phyloP scores from a whole-genome alignment of 2,888 invertebrate genomes.

The Steinernema carpocapsae region DNA sequence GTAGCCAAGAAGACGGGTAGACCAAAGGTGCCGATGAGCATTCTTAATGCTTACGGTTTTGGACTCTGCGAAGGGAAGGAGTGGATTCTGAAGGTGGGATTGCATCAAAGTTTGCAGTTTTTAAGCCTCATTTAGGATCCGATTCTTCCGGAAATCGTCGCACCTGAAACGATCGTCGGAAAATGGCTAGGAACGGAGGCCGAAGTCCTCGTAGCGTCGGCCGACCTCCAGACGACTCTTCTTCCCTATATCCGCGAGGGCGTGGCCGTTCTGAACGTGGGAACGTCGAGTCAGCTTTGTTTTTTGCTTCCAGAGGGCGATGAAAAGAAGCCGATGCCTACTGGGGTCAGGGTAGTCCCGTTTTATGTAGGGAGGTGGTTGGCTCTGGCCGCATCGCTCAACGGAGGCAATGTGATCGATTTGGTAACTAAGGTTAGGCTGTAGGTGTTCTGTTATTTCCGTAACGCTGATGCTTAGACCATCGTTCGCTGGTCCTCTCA shows the following conservation, averaged over 20 bases:
- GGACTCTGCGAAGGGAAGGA: conserved; percentile 36
- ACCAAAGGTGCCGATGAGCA: conserved; percentile 38
- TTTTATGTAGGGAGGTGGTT: conserved; percentile 38
- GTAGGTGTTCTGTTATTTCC: too few species aligned
- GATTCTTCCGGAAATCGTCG: conserved; percentile 40
- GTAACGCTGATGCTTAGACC: too few species aligned
- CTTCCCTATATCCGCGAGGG: conserved; percentile 23
- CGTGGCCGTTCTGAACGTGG: conserved; percentile 38
- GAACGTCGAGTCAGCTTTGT: conserved; percentile 12
- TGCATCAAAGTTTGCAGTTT: background rate
- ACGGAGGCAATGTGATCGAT: conserved; percentile 44
- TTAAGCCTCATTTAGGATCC: conserved; percentile 17
- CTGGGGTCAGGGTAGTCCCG: conserved; percentile 36
- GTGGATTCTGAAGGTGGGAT: conserved; percentile 38
- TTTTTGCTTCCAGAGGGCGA: background rate
- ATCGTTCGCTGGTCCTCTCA: background rate
- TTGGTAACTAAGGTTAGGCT: conserved; percentile 13
- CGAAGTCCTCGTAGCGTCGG: conserved; percentile 41
- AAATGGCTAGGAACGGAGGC: conserved; percentile 19
- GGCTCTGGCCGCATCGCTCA: conserved; percentile 44
- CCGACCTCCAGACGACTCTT: conserved; percentile 46
- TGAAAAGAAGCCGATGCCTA: background rate
- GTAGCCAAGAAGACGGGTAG: conserved; percentile 25
- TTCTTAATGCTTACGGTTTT: conserved; percentile 46
- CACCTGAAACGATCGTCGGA: conserved; percentile 25